Percentiles rank a stretch among this genome's conserved stretches.
phyloP scores from a whole-genome alignment of 2,797 vertebrate species.

The Typhlichthys subterraneus region DNA sequence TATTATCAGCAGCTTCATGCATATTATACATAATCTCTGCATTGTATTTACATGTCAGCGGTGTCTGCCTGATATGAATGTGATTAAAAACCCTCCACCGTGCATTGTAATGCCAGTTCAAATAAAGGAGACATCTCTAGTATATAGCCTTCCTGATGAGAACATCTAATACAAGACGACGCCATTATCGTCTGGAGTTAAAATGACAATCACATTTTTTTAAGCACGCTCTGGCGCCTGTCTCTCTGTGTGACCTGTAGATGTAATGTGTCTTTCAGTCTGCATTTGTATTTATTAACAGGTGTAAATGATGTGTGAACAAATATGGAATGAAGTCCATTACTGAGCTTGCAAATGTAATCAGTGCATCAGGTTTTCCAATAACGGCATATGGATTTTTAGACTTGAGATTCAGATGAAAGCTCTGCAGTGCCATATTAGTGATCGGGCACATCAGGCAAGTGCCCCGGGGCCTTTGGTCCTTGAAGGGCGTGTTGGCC shows the following conservation, averaged over 20 bases:
- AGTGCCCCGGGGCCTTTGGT: too few relatives aligned
- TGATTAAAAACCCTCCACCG: constrained; percentile 11
- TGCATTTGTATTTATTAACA: constrained; percentile 21
- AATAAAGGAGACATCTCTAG: constrained; percentile 27
- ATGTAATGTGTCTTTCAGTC: neutral
- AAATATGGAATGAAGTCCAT: constrained; percentile 37
- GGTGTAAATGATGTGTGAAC: constrained; percentile 25
- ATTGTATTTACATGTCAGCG: too few relatives aligned
- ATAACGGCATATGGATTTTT: constrained; percentile 64
- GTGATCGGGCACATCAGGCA: too few relatives aligned
- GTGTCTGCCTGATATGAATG: constrained; percentile 13
- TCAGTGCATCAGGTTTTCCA: constrained; percentile 58
- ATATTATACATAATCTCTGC: constrained; percentile 19
- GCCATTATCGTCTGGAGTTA: constrained; percentile 25
- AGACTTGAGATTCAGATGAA: constrained; percentile 52
- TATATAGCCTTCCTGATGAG: constrained; percentile 23
- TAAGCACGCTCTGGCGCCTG: neutral
- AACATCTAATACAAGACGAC: constrained; percentile 13
- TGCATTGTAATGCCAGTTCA: constrained; percentile 13
- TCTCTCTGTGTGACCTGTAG: constrained; percentile 1
- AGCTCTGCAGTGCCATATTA: too few relatives aligned
- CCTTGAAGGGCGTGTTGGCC: too few relatives aligned
- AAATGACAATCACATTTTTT: constrained; percentile 9
- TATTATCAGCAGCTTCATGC: constrained; percentile 7
- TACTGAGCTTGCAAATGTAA: constrained; percentile 59